Evolutionary conservation across 2,113 vertebrate species (phyloP).

Genomic region (Coregonus clupeaformis): DNA sequence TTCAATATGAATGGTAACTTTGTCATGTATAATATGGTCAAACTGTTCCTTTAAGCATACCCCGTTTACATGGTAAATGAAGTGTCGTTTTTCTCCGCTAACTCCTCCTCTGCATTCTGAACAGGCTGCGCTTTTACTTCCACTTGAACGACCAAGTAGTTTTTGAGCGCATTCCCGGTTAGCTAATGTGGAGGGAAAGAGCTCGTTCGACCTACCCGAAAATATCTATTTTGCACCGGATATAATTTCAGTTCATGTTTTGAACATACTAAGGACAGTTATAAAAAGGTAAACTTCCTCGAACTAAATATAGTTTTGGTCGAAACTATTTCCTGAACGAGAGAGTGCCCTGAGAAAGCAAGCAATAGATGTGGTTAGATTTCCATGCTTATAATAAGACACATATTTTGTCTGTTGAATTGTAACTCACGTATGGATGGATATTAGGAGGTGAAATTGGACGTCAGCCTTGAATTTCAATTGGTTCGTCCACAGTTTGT

Average conservation of each 20-base stretch:
- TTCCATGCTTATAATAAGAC: background rate
- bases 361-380: background rate
- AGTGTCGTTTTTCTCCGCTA: conserved; percentile 76
- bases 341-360: background rate
- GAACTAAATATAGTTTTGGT: conserved; percentile 3
- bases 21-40: conserved; percentile 9
- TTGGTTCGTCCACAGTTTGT: conserved; percentile 46
- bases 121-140: conserved; percentile 68
- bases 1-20: conserved; percentile 40
- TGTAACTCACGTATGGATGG: conserved; percentile 45
- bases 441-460: conserved; percentile 61
- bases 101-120: conserved; percentile 74
- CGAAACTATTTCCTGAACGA: background rate
- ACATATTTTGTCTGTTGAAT: conserved; percentile 24
- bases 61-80: conserved; percentile 62
- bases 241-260: conserved; percentile 18
- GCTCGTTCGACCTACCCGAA: conserved; percentile 49
- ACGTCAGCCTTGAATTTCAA: conserved; percentile 38
- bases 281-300: conserved; percentile 19
- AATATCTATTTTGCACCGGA: conserved; percentile 6
- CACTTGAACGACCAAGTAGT: conserved; percentile 64
- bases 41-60: conserved; percentile 49
- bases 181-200: conserved; percentile 71
- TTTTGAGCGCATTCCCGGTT: conserved; percentile 73
- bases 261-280: background rate